phyloP scores from a whole-genome alignment of 2,888 invertebrate species.

The Drosophila cognata region DNA sequence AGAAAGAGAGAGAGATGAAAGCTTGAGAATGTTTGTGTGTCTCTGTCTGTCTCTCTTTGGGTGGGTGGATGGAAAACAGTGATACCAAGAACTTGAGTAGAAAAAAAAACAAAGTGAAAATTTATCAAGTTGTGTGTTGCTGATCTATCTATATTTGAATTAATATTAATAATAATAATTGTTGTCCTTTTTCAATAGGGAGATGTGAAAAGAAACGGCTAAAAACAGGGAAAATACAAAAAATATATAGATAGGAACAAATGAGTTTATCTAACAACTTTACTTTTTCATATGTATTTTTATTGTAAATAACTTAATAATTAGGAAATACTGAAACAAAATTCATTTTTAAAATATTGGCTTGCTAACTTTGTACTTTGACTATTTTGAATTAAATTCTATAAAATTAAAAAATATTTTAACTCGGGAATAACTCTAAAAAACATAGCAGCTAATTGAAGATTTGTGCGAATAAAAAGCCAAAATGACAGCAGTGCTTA shows the following conservation, averaged over 20 bases:
- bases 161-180: neutral
- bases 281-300: no score
- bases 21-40: neutral
- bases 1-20: neutral
- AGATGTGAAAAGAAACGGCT: neutral
- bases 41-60: neutral
- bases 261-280: neutral
- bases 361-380: neutral
- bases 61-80: constrained; percentile 12
- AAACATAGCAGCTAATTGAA: neutral
- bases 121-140: neutral
- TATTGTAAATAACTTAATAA: no score
- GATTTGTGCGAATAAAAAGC: neutral
- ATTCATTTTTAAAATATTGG: neutral
- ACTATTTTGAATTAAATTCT: neutral
- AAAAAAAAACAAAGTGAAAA: neutral
- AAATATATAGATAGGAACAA: neutral
- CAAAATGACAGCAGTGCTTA: neutral
- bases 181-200: neutral
- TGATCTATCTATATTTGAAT: neutral
- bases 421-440: neutral
- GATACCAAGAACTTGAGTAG: neutral
- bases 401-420: neutral
- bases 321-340: no score
- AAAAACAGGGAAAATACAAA: neutral